These are phyloP conservation scores for Trachemys scripta DNA, from an alignment of 2,113 vertebrate species.

Conservation along the genomic window DNA sequence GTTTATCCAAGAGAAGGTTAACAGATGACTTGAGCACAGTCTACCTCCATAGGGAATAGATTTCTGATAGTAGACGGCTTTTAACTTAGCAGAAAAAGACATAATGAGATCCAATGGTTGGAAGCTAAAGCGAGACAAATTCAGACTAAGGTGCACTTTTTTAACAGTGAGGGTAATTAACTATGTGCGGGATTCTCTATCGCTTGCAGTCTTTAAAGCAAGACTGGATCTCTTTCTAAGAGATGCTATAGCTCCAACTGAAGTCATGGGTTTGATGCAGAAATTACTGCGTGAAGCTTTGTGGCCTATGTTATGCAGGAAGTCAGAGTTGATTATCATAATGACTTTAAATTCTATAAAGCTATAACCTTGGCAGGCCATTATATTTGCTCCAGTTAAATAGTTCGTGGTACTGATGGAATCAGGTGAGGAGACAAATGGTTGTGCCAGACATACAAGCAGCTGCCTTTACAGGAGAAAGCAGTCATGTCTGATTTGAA, in stretches of 20 bases:
- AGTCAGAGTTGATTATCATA: neutral
- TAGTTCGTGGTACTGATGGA: neutral
- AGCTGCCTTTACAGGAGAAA: neutral
- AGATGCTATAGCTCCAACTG: neutral
- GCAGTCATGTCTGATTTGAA: too few relatives aligned
- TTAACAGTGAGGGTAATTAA: neutral
- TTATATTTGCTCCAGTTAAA: neutral
- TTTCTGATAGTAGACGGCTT: neutral
- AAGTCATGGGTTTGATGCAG: neutral
- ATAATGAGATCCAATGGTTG: neutral
- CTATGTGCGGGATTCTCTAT: neutral
- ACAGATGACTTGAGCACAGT: neutral
- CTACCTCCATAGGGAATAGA: neutral
- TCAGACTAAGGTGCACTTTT: neutral
- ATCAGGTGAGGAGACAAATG: neutral
- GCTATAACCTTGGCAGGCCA: neutral
- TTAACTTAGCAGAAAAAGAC: neutral
- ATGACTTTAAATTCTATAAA: neutral
- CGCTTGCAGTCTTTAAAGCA: neutral
- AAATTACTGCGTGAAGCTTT: neutral
- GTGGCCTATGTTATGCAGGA: neutral
- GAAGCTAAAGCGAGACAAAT: neutral
- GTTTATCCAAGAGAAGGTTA: neutral
- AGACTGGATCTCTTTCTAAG: neutral
- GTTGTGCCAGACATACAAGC: neutral